Evolutionary conservation across 2,888 invertebrate species (phyloP), one percentile per base, ranked within the genome.

Genomic region (Heliconius ethilla): DNA sequence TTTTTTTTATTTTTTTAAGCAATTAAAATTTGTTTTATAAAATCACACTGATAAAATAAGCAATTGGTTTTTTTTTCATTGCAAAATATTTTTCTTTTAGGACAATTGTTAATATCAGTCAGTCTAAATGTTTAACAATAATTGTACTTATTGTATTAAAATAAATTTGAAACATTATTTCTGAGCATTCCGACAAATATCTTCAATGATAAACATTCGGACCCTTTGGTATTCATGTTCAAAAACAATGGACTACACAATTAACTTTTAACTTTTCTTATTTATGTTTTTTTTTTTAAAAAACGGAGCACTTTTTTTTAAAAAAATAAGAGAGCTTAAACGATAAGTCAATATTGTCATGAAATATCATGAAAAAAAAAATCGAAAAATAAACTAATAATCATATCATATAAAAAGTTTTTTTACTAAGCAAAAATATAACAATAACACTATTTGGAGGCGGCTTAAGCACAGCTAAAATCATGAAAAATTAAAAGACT

Each of bases 101-200:
- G 11, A 33, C 33, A 33, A 7, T 33, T 33, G 0, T 13, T 55
- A 22, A 3, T 18, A 51, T n/a, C n/a, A 59, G 59, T 59, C 72
- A 9, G 25, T 59, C 22, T 37, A 2, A 25, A 10, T n/a, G n/a
- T 72, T 9, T 1, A n/a, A 59, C 25, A 59, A 51, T 15, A 13
- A 25, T 27, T 22, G 33, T 72, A 55, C 11, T 27, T 51, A 51
- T 13, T 55, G n/a, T 4, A 29, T 55, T 29, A 55, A 55, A 22
- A 72, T 33, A 33, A 59, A 72, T 18, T 29, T 55, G 22, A 72
- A 7, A 72, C 15, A 72, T n/a, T 25, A 72, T 59, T 72, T 72
- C 15, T 72, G 59, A 59, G 72, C 59, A 72, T 37, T 59, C 55
- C 72, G 72, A 59, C 3, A 72, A 7, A 29, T 29, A 70, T 72